Base-by-base conservation (phyloP, 1,140 invertebrate species). In the Pogonus chalceus region DNA sequence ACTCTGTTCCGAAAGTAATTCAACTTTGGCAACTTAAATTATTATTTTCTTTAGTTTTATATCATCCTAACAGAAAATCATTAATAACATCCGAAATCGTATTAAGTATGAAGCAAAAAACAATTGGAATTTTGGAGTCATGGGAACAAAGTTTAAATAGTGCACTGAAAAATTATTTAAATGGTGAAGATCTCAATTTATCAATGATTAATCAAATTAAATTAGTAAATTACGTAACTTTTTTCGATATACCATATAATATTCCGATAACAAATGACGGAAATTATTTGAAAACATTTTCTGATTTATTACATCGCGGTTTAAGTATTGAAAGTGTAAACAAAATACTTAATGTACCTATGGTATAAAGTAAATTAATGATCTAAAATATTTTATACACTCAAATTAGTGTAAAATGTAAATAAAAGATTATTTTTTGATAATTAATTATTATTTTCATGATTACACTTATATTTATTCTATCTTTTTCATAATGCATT, bases 1-100 rank as follows among this genome's bases (percentile, higher is more conserved):
- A 70, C 47, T 62, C 61, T 1, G 62, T 68, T 20, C 75, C 80
- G 2, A 75, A 66, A 2, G 68, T 72, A 1, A 72, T 77, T 58
- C 72, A 79, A 54, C 68, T 81, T 35, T 85, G 83, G 82, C 83
- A 85, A 64, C 72, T 84, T 18, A 84, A 82, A 59, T 68, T 85
- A 2, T 63, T 84, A 1, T 67, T 73, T 7, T 71, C 74, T 2
- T 76, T 76, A 56, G 71, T 76, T 61, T 56, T 68, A 61, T 55
- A 54, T 39, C 16, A 61, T 67, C 18, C 60, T 57, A 35, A 52
- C 10, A 49, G 55, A 35, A 67, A 70, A 54, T 67, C 67, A 24
- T 56, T 76, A 23, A 56, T 79, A 12, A 69, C 71, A 39, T 54
- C 65, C 22, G 76, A 79, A 61, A 70, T 67, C 60, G 69, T 76